A percentile compares a stretch with the other conserved stretches of the same genome.
These are phyloP conservation scores for Euphydryas editha DNA, from an alignment of 2,888 invertebrate genomes.

Conservation along the genomic window DNA sequence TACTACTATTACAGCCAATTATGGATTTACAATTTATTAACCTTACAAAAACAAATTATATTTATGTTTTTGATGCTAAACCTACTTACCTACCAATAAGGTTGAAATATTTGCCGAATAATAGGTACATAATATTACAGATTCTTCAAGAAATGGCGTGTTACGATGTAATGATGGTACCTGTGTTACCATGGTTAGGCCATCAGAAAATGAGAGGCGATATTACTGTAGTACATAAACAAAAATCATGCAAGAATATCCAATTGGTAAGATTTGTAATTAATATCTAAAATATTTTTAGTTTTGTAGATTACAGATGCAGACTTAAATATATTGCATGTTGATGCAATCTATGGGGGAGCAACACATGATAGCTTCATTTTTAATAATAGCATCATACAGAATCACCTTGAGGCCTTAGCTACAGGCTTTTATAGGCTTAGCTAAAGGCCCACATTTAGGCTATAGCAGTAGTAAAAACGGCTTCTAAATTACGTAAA, in stretches of 20 bases:
- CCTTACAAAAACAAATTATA: too few relatives aligned
- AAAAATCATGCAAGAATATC: conserved; percentile 22
- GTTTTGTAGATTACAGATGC: conserved; percentile 24
- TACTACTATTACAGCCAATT: too few relatives aligned
- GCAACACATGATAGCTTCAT: conserved; percentile 20
- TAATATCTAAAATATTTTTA: background rate
- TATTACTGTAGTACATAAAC: conserved; percentile 25
- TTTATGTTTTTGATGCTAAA: too few relatives aligned
- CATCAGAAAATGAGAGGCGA: conserved; percentile 15
- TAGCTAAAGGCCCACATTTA: too few relatives aligned
- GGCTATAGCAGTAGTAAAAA: too few relatives aligned
- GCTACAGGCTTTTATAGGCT: too few relatives aligned
- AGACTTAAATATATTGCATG: conserved; percentile 30
- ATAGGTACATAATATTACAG: too few relatives aligned
- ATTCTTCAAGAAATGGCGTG: too few relatives aligned
- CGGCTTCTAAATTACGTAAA: too few relatives aligned
- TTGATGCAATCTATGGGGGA: conserved; percentile 30
- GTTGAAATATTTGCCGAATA: too few relatives aligned
- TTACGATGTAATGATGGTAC: background rate
- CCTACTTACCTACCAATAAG: too few relatives aligned
- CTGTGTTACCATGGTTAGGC: background rate
- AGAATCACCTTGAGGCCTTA: background rate
- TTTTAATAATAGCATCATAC: conserved; percentile 5
- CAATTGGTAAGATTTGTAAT: background rate
- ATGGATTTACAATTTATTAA: too few relatives aligned